Evolutionary conservation across 92 coral and sea anemone genomes (phyloP).

Genomic region (Epizoanthus illoricatus): DNA sequence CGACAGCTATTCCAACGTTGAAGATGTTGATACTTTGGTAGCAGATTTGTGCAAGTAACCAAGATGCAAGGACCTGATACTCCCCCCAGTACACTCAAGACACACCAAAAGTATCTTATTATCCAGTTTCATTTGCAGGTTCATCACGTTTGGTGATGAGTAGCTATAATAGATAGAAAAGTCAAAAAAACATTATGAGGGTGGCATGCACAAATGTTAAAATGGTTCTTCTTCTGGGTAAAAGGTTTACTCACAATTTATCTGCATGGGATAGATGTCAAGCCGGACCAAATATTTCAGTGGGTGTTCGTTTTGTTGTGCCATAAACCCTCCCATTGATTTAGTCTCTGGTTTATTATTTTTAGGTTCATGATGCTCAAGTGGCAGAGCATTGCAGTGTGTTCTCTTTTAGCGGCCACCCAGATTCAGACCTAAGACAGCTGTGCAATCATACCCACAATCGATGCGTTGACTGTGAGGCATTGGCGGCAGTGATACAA

Average conservation of each 20-base stretch:
- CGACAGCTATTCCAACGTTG: slow-evolving; percentile 33
- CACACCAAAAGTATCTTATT: background rate
- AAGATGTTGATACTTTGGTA: slow-evolving; percentile 2
- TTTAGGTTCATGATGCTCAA: slow-evolving; percentile 1
- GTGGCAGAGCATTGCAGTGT: slow-evolving; percentile 12
- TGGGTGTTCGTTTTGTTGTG: too few species aligned
- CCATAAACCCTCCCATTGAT: background rate
- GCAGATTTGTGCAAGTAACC: background rate
- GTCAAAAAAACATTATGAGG: too few species aligned
- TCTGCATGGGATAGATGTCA: too few species aligned
- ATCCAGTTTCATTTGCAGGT: slow-evolving; percentile 14
- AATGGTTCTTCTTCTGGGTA: too few species aligned
- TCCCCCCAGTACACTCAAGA: background rate
- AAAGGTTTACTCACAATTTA: too few species aligned
- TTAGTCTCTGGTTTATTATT: background rate
- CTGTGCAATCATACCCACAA: background rate
- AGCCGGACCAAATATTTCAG: too few species aligned
- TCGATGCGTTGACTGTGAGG: background rate
- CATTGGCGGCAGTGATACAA: too few species aligned
- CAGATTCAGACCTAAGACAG: background rate
- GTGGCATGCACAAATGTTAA: background rate
- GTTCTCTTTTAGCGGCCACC: background rate
- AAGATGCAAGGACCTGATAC: background rate
- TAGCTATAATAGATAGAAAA: too few species aligned
- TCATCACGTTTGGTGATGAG: background rate